Base-by-base conservation (phyloP, 2,113 vertebrate species). In the Mormyrus iriodes region DNA sequence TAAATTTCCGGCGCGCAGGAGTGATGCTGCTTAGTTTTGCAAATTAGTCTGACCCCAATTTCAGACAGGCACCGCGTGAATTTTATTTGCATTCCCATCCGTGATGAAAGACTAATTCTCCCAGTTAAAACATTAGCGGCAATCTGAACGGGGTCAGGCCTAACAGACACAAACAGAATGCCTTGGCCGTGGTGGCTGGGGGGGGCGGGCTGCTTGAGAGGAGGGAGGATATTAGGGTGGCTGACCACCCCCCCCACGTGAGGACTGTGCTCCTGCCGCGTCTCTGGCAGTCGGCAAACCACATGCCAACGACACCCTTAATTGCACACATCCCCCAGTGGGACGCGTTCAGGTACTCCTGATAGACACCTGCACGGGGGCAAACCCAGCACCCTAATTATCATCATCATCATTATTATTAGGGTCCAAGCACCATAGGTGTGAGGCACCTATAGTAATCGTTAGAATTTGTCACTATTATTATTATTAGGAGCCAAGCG, bases 31-130 rank as follows among this genome's bases (percentile, higher is more conserved):
- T 97, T 96, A 96, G 97, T 97, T 98, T 98, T 98, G 98, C 98
- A 99, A 99, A 99, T 99, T 97, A 99, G 97, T 98, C 97, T 99
- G 98, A 99, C 98, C 98, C 98, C 98, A 99, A 99, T 99, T 99
- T 99, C 97, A 96, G 97, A 96, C 97, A 95, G 97, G 97, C 98
- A 98, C 96, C 93, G 96, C 95, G 96, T 96, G 95, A 92, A 94
- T 95, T 96, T 96, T 97, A 97, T 98, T 99, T 97, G 96, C 96
- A 98, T 98, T 97, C 95, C 97, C 96, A 96, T 98, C 97, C 97
- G 97, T 99, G 98, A 99, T 98, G 97, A 98, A 98, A 98, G 98
- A 97, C 97, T 99, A 98, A 99, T 99, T 99, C 97, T 97, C 96
- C 97, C 97, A 97, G 97, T 98, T 99, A 97, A 98, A 98, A 99